Evolutionary conservation across 2,888 invertebrate species (phyloP), one percentile per base, ranked within the genome.

Genomic region (Rhimphoctona megacephalus): DNA sequence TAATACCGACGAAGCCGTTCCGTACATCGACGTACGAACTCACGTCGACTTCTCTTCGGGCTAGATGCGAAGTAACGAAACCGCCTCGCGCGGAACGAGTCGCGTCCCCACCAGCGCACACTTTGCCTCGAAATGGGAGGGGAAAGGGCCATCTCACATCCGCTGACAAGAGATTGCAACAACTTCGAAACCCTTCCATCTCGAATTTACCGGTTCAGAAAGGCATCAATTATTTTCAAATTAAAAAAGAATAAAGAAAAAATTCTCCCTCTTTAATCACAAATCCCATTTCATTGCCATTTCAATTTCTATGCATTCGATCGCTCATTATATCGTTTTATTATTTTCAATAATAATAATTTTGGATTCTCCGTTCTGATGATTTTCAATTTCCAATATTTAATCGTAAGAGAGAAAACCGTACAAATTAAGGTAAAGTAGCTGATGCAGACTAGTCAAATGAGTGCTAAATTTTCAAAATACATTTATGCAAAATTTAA

Each of bases 21-120:
- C 80, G 61, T n/a, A 74, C 82, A 49, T 76, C 66, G 69, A 54
- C 67, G 72, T 77, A 86, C 86, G 36, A 81, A 83, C 77, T 73
- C 77, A 72, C 76, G 77, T 83, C 69, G 54, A 79, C 85, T 72
- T 85, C 83, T 79, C 82, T 70, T 22, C 85, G 79, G 19, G 79
- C 52, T 64, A 52, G 77, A 85, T 70, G 70, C 79, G 69, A 61
- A 76, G 76, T 69, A 57, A 64, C 83, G 49, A 83, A 72, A 80
- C 66, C 49, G 73, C 64, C 69, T 81, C 80, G 76, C 76, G 30
- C 61, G 57, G 64, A 66, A 64, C 77, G 77, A 25, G 25, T 46
- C 61, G 43, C 66, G 22, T 33, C 72, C 64, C 76, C 74, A 61
- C 74, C 81, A 46, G 22, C 22, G 25, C 11, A 43, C 30, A 25